Base-by-base conservation (phyloP, 2,888 invertebrate genomes). In the Candidula unifasciata region DNA sequence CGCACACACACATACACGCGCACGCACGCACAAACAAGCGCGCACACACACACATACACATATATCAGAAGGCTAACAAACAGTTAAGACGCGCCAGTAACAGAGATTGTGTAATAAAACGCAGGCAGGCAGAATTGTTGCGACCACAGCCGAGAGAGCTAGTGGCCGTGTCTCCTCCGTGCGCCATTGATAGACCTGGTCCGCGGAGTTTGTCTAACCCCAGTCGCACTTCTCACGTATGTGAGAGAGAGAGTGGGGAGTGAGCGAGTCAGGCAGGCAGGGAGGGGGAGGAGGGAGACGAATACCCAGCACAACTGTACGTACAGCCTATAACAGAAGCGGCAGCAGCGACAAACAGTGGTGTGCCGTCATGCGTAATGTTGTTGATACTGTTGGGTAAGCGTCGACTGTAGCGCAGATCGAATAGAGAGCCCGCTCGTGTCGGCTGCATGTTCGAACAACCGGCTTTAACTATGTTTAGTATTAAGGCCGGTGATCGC, bases 221-320 rank as follows among this genome's bases (percentile, higher is more conserved):
- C 52, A 44, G 52, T 44, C 73, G 3, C 73, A 52, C 73, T 73
- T 21, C 73, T 44, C 73, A 52, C 52, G 80, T 69, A 68, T 18
- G 73, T 73, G 73, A 24, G 2, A 16, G 30, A 3, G 69, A 69
- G 73, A 73, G 73, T n/a, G 73, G 44, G 71, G 73, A 73, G 73
- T 73, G 27, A 73, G 44, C 6, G 44, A 44, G 44, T 13, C 8
- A 44, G 44, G n/a, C n/a, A 44, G 44, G 13, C 44, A 1, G 44
- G 2, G 44, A 44, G 44, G 44, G 44, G 13, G 2, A 6, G 44
- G 44, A 44, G 44, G 44, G 44, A 44, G 2, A 6, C 8, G 44
- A 13, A 44, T 44, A 44, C 44, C 16, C 37, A 33, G 73, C 44
- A n/a, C n/a, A 73, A 44, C 73, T 24, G 73, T 78, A 64, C 37